phyloP scores from a whole-genome alignment of 2,797 vertebrate species.

The Capromys pilorides region DNA sequence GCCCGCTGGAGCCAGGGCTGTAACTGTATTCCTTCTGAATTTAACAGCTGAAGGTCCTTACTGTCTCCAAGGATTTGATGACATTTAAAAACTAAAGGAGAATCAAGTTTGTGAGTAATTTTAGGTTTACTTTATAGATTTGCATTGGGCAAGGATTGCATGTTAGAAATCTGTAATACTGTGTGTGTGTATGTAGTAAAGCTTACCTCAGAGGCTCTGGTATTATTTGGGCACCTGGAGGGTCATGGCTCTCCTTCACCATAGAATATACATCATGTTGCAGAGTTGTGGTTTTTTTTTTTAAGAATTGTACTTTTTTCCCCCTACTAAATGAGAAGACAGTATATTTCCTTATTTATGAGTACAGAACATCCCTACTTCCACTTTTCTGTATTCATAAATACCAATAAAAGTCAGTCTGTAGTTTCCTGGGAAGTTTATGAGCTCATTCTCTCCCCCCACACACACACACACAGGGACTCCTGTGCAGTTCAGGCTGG shows the following conservation, averaged over 20 bases:
- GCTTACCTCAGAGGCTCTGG: background rate
- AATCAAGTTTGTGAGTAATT: constrained; percentile 39
- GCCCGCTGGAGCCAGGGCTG: background rate
- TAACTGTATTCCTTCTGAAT: background rate
- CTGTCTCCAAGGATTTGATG: background rate
- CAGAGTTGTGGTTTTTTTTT: background rate
- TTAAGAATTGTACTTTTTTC: background rate
- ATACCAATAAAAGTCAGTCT: background rate
- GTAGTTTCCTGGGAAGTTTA: background rate
- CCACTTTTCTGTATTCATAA: background rate
- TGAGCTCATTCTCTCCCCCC: background rate
- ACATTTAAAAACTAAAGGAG: constrained; percentile 63
- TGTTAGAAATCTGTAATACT: constrained; percentile 44
- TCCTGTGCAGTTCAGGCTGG: too few species aligned
- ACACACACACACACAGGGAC: too few species aligned
- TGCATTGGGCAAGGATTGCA: background rate
- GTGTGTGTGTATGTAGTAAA: background rate
- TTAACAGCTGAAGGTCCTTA: background rate
- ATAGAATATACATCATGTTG: background rate
- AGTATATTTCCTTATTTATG: background rate
- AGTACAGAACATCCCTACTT: background rate
- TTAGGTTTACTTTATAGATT: constrained; percentile 53
- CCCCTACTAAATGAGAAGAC: background rate
- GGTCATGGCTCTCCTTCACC: background rate
- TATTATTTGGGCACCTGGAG: background rate